Evolutionary conservation across 2,888 invertebrate genomes (phyloP), one percentile per base, ranked within the genome.

Genomic region (Yponomeuta malinellus): DNA sequence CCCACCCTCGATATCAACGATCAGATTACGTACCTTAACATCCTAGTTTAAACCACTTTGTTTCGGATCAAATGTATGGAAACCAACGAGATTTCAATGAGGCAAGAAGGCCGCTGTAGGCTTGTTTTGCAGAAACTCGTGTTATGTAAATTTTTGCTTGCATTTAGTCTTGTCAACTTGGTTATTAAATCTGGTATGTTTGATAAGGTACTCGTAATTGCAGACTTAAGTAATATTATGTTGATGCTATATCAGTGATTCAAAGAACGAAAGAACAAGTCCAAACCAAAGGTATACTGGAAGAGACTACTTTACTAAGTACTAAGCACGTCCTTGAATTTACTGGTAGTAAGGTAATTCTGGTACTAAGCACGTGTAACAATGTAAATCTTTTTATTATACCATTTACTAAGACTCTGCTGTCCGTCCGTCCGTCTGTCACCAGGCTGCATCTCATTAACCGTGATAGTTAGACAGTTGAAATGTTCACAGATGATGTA

Each of bases 161-260:
- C 68, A 68, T 68, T 68, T 31, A 10, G 68, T 52, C 68, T 68
- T 68, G 68, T 68, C 48, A 29, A 68, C 52, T 48, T 31, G 68
- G 8, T 68, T n/a, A 68, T 52, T 68, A 29, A 1, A 52, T 29
- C 68, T 33, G 67, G 37, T 67, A 15, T 67, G 67, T 33, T 37
- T 43, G n/a, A 33, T 23, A 64, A 64, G 64, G 52, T 59, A 23
- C 23, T 23, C 23, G 23, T 23, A 59, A 59, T 59, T 59, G 52
- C 6, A 0, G 52, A 59, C 52, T 59, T 59, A 1, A 59, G 52
- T 59, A 59, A 59, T 59, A 15, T 59, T 9, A 15, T 63, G 5
- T 64, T 31, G 64, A 64, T 64, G 52, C 23, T 2, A 65, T 29
- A 12, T 33, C 10, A 31, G 12, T 23, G 4, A 65, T 65, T 2